Conservation (phyloP, 1,140 invertebrate species). For the Drosophila athabasca region DNA sequence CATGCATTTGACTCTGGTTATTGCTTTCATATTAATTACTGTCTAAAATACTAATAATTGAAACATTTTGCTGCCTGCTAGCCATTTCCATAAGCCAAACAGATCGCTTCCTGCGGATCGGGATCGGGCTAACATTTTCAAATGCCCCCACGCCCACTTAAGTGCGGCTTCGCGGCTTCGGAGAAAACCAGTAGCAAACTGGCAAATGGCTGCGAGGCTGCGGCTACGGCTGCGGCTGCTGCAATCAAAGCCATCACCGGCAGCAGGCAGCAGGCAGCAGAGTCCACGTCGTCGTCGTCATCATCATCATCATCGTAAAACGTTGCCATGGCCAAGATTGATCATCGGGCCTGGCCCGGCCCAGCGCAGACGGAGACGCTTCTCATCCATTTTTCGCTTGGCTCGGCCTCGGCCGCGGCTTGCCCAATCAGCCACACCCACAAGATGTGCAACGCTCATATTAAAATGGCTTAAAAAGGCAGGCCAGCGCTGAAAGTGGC, state of each 20-base stretch:
- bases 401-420: slow-evolving; percentile 9
- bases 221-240: slow-evolving; percentile 18
- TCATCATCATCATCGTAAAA: slow-evolving; percentile 47
- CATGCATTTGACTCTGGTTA: slow-evolving; percentile 21
- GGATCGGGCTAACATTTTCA: slow-evolving; percentile 63
- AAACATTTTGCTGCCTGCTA: slow-evolving; percentile 63
- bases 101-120: slow-evolving; percentile 67
- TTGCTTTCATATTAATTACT: slow-evolving; percentile 24
- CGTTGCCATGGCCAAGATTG: slow-evolving; percentile 69
- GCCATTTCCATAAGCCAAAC: slow-evolving; percentile 64
- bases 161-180: slow-evolving; percentile 42
- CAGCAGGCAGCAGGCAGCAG: slow-evolving; percentile 21
- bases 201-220: slow-evolving; percentile 53
- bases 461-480: slow-evolving; percentile 67
- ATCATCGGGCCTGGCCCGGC: slow-evolving; percentile 56
- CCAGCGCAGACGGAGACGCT: no score
- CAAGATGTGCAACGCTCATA: slow-evolving; percentile 60
- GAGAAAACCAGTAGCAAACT: slow-evolving; percentile 62
- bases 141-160: slow-evolving; percentile 66
- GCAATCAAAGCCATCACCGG: slow-evolving; percentile 67
- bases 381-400: slow-evolving; percentile 65
- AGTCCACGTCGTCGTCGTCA: slow-evolving; percentile 50
- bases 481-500: slow-evolving; percentile 54
- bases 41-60: slow-evolving; percentile 50
- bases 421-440: slow-evolving; percentile 77